These are phyloP conservation scores for Naja naja DNA, from an alignment of 2,113 vertebrate genomes.

Conservation along the genomic window DNA sequence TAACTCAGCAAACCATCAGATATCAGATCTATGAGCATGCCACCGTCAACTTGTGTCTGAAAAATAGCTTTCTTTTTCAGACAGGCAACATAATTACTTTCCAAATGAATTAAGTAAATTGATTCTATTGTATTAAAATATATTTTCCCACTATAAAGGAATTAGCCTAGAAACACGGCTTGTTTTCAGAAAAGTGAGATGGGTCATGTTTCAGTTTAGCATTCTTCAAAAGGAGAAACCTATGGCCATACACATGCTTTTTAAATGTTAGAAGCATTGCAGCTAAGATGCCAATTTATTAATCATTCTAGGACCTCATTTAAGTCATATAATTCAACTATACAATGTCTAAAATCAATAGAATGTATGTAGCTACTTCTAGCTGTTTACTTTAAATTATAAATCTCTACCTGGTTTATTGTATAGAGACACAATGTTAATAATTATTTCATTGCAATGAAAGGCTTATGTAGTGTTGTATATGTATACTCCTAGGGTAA, in stretches of 20 bases:
- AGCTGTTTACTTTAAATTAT: not conserved
- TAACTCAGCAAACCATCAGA: not conserved
- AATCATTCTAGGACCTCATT: not conserved
- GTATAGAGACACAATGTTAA: not conserved
- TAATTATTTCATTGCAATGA: not conserved
- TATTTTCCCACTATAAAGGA: constrained; percentile 10
- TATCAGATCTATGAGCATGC: not conserved
- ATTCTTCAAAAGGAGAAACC: not conserved
- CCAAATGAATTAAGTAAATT: not conserved
- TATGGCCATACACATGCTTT: not conserved
- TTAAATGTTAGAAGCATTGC: accelerated
- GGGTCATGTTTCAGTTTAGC: not conserved
- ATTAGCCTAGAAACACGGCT: not conserved
- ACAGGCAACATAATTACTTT: not conserved
- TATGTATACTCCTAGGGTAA: accelerated
- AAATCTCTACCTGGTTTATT: not conserved
- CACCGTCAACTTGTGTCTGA: not conserved
- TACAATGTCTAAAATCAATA: not conserved
- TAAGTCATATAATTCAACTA: not conserved
- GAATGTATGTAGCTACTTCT: not conserved
- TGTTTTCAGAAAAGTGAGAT: not conserved
- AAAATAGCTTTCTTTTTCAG: not conserved
- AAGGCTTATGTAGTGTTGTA: not conserved
- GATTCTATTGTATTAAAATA: constrained; percentile 1
- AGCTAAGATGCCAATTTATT: not conserved